Evolutionary conservation across 2,888 invertebrate genomes (phyloP).

Genomic region (Aleiodes leptofemur): DNA sequence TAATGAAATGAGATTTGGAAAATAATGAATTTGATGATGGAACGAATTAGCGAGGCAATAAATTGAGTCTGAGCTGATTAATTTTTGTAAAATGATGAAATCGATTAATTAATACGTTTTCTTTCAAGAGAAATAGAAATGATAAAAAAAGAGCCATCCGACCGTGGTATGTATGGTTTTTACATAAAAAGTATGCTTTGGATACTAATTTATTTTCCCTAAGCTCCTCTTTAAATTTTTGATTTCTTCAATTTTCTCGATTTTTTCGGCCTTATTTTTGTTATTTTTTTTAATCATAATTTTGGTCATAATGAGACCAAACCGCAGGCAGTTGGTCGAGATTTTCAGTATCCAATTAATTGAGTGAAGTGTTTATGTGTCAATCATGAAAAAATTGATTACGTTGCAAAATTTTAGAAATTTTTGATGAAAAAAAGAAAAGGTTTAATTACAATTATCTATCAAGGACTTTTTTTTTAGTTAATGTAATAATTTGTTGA

Average conservation of each 20-base stretch:
- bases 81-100: conserved; percentile 50
- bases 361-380: background rate
- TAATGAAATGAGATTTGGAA: conserved; percentile 7
- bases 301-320: conserved; percentile 14
- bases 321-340: conserved; percentile 21
- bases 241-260: conserved; percentile 26
- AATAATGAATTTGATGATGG: conserved; percentile 13
- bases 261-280: conserved; percentile 17
- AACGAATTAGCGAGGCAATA: conserved; percentile 32
- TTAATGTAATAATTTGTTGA: conserved; percentile 63
- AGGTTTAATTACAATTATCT: conserved; percentile 15
- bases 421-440: background rate
- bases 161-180: conserved; percentile 52
- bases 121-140: conserved; percentile 10
- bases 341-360: conserved; percentile 17
- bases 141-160: conserved; percentile 7
- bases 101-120: conserved; percentile 44
- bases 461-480: conserved; percentile 51
- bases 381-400: background rate
- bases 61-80: conserved; percentile 50
- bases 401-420: background rate
- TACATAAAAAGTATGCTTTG: conserved; percentile 55
- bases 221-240: conserved; percentile 40
- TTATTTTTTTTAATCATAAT: background rate
- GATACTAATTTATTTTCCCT: conserved; percentile 54